These are phyloP conservation scores for Babylonia areolata DNA, from an alignment of 1,140 invertebrate species.

Conservation along the genomic window DNA sequence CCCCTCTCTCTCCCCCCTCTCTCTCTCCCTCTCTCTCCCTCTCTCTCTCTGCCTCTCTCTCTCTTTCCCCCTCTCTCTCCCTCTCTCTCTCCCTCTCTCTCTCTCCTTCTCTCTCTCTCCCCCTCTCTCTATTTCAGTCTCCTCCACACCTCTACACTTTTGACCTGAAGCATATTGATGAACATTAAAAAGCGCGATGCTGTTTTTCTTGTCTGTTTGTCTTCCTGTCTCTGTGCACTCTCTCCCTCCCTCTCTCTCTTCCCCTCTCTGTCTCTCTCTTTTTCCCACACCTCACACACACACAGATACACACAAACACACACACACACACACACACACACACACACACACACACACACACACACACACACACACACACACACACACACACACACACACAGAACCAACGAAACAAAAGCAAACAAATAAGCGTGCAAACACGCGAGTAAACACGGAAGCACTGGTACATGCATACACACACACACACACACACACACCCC, in stretches of 20 bases:
- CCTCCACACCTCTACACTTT: neutral
- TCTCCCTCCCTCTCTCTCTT: too few relatives aligned
- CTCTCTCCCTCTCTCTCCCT: too few relatives aligned
- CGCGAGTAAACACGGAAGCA: neutral
- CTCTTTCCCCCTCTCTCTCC: neutral
- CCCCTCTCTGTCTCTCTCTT: neutral
- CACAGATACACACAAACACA: too few relatives aligned
- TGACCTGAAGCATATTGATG: neutral
- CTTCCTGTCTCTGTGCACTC: too few relatives aligned
- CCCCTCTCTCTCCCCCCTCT: too few relatives aligned
- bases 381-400: slow-evolving; percentile 16
- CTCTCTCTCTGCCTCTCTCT: too few relatives aligned
- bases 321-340: neutral
- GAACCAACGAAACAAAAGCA: too few relatives aligned
- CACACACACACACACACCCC: too few relatives aligned
- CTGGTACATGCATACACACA: too few relatives aligned
- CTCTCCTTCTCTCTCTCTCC: neutral
- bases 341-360: neutral
- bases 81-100: neutral
- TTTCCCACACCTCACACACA: neutral
- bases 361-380: slow-evolving; percentile 17
- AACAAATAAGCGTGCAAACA: too few relatives aligned
- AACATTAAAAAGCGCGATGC: neutral
- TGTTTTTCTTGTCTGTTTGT: too few relatives aligned
- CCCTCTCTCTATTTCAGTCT: too few relatives aligned